Percentiles rank a stretch among this genome's conserved stretches.
Evolutionary conservation across 2,797 vertebrate genomes (phyloP).

Genomic region (Heliangelus exortis): DNA sequence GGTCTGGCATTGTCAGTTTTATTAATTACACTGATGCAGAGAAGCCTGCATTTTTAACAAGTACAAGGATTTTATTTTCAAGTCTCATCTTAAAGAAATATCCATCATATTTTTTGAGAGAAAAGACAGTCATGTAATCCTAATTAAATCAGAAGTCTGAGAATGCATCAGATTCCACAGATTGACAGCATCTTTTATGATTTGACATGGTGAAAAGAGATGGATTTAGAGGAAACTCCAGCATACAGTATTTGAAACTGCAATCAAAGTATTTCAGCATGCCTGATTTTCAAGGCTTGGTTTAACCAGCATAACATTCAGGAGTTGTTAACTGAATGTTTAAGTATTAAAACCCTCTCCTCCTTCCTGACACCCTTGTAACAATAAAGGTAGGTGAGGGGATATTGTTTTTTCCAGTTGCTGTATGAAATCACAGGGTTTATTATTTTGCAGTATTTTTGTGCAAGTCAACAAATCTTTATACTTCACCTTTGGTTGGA

Average conservation of each 20-base stretch:
- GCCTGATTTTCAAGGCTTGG: background rate
- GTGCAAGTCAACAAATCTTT: background rate
- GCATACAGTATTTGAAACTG: background rate
- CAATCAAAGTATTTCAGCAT: background rate
- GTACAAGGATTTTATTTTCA: conserved; percentile 16
- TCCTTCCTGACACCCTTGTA: background rate
- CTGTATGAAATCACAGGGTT: background rate
- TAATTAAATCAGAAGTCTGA: conserved; percentile 61
- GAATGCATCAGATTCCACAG: background rate
- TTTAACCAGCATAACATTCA: background rate
- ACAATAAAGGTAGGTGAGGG: too few relatives aligned
- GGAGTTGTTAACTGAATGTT: background rate
- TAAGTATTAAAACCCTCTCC: background rate
- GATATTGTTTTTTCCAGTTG: background rate
- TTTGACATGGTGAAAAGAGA: conserved; percentile 26
- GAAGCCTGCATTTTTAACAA: conserved; percentile 7
- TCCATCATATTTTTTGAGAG: background rate
- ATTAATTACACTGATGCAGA: conserved; percentile 38
- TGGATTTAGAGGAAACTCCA: conserved; percentile 25
- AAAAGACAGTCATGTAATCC: background rate
- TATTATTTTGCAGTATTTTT: background rate
- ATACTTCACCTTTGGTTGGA: background rate
- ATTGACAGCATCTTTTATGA: conserved; percentile 50
- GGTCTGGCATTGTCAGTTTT: conserved; percentile 33
- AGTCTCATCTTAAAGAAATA: background rate